Base-by-base conservation (phyloP, 2,797 vertebrate genomes). In the Percopsis omiscomaycus region DNA sequence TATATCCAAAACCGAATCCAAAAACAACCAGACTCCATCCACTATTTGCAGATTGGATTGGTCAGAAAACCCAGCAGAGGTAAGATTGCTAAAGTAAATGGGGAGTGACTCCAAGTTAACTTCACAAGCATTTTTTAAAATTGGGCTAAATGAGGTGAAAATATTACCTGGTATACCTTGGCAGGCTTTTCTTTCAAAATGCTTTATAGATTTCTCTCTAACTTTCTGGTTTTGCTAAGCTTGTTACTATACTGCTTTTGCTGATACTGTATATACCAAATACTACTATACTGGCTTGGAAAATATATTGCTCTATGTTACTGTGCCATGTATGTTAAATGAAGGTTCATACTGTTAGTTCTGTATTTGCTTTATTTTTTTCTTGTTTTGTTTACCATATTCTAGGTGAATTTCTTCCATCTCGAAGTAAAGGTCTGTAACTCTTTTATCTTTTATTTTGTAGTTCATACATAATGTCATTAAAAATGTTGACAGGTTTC, bases 371-470 rank as follows among this genome's bases (percentile, higher is more conserved):
- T 0, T 6, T 45, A 49, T 15, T 50, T 14, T 54, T 2, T 28
- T 9, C 3, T 2, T 5, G 9, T 55, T 6, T 8, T 29, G 58
- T 42, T 56, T 64, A 62, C 48, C 74, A n/a, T 70, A 46, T 67
- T 83, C 1, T 37, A 93, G 92, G 91, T 74, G 92, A 93, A 71
- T 92, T 92, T 77, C 80, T 93, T 28, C 93, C 92, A 4, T 81
- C 90, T 10, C 89, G 91, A 75, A 89, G 74, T 84, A 92, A 93
- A 93, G 93, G 93, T 94, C 55, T 32, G 86, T 79, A 6, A 37
- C 3, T 22, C 37, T 48, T 48, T 13, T 48, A 15, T 16, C 5
- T n/a, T 10, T 16, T 51, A 51, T 51, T 51, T 51, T 48, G 44
- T 15, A 15, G 55, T 44, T n/a, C 37, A 2, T 9, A 12, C 37